Evolutionary conservation across 2,113 vertebrate species (phyloP).

Genomic region (Colossoma macropomum): DNA sequence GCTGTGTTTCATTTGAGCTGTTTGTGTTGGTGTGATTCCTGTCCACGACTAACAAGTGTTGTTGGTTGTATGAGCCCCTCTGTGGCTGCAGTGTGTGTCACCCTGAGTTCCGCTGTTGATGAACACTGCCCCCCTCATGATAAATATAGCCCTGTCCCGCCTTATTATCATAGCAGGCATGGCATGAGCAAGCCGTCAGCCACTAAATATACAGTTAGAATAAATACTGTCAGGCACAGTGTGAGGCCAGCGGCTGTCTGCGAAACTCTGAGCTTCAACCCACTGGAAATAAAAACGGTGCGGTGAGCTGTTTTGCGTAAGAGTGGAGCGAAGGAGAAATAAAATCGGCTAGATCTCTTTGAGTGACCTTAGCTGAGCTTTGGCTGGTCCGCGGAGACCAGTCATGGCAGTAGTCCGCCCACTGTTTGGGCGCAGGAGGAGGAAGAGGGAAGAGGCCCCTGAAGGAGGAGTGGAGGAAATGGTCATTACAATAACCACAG

Average conservation of each 20-base stretch:
- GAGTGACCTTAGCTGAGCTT: constrained; percentile 61
- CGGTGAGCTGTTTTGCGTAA: constrained; percentile 59
- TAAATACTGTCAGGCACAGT: constrained; percentile 76
- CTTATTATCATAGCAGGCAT: constrained; percentile 79
- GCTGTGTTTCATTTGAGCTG: constrained; percentile 56
- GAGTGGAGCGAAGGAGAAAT: constrained; percentile 58
- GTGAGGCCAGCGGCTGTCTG: constrained; percentile 69
- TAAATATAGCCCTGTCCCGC: constrained; percentile 77
- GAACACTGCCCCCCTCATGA: constrained; percentile 66
- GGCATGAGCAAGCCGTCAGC: constrained; percentile 69
- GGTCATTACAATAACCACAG: constrained; percentile 57
- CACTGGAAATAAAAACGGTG: constrained; percentile 50
- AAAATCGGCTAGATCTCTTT: constrained; percentile 50
- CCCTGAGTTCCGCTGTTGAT: constrained; percentile 59
- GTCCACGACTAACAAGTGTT: constrained; percentile 10
- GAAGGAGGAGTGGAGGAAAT: constrained; percentile 56
- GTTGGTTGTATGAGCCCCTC: constrained; percentile 24
- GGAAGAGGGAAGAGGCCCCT: constrained; percentile 63
- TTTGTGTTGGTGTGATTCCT: constrained; percentile 35
- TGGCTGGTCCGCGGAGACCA: constrained; percentile 63
- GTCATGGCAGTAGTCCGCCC: constrained; percentile 71
- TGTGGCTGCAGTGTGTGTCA: constrained; percentile 40
- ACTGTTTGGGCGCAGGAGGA: constrained; percentile 56
- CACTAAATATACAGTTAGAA: constrained; percentile 75
- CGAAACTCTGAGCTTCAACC: constrained; percentile 57